Percentiles rank a stretch among this genome's conserved stretches.
Evolutionary conservation across 2,888 invertebrate genomes (phyloP).

Genomic region (Iselma pallidipennis): DNA sequence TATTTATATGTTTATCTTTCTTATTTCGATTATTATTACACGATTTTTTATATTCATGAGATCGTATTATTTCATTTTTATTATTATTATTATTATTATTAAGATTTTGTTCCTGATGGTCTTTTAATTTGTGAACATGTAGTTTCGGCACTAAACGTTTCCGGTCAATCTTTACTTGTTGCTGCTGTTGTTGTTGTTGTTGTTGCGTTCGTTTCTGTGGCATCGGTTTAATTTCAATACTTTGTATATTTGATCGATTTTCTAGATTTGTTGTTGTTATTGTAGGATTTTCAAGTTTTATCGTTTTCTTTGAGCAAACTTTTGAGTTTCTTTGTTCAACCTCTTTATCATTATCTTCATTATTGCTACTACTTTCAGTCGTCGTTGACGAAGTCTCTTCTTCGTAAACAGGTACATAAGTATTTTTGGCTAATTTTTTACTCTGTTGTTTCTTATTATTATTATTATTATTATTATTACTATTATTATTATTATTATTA

Average conservation of each 20-base stretch:
- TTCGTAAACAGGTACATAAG: constrained; percentile 55
- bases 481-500: constrained; percentile 6
- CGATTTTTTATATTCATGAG: constrained; percentile 6
- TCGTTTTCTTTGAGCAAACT: constrained; percentile 32
- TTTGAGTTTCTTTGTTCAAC: constrained; percentile 34
- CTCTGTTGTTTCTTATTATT: constrained; percentile 45
- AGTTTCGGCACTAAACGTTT: constrained; percentile 15
- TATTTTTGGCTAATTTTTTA: constrained; percentile 45
- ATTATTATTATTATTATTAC: constrained; percentile 1
- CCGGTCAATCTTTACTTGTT: constrained; percentile 25
- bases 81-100: not conserved
- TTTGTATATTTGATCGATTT: constrained; percentile 15
- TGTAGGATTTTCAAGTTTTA: not conserved
- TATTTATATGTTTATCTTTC: constrained; percentile 17
- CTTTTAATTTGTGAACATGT: not conserved
- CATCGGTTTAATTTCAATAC: constrained; percentile 24
- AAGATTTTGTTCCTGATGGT: not conserved
- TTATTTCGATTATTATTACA: constrained; percentile 9
- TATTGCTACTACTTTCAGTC: constrained; percentile 69
- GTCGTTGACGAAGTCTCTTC: constrained; percentile 74
- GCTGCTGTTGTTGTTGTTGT: constrained; percentile 22
- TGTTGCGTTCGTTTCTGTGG: constrained; percentile 25
- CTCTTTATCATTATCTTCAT: constrained; percentile 60
- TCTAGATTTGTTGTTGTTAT: constrained; percentile 26
- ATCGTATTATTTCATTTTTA: not conserved